Evolutionary conservation across 2,113 vertebrate genomes (phyloP), one percentile per base, ranked within the genome.

Genomic region (Cacatua alba): DNA sequence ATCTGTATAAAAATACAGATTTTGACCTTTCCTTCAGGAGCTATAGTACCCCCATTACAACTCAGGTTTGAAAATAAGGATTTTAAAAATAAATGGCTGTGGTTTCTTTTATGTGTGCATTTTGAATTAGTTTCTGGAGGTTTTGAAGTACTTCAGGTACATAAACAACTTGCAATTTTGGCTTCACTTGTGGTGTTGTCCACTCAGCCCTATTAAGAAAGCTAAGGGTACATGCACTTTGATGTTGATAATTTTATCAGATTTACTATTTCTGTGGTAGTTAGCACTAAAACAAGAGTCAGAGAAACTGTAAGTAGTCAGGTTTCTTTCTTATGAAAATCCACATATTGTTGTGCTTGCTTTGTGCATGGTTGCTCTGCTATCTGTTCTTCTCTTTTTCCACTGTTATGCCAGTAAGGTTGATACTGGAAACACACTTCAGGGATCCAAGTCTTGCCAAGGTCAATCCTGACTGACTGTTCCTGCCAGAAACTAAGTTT

Each of bases 271-370:
- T 84, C 31, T 80, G 31, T n/a, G 5, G 17, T 31, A 52, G 11
- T 67, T 70, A 62, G 51, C 14, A 52, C n/a, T 70, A 41, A 59
- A 63, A 72, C 26, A 49, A 23, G 25, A 49, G 19, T 20, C 11
- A 57, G 28, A 76, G 10, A 88, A 81, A 20, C 28, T 33, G 12
- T 26, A 49, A 65, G 35, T 8, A 81, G 41, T 5, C 13, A 46
- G 31, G 15, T 1, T 7, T 55, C 15, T 43, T 83, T 67, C 19
- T 89, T n/a, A 3, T 2, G 35, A 76, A 83, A 55, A 26, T 4
- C 3, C 0, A 0, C 2, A 2, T 57, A 69, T 83, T 26, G 1
- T n/a, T 49, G 25, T 10, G 14, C 5, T 82, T 69, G 10, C 52
- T 86, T 83, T 81, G 24, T 37, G 13, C 48, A 23, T 17, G 10